Conservation (phyloP, 53 echinoderm and acorn worm genomes). For the Astropecten irregularis region DNA sequence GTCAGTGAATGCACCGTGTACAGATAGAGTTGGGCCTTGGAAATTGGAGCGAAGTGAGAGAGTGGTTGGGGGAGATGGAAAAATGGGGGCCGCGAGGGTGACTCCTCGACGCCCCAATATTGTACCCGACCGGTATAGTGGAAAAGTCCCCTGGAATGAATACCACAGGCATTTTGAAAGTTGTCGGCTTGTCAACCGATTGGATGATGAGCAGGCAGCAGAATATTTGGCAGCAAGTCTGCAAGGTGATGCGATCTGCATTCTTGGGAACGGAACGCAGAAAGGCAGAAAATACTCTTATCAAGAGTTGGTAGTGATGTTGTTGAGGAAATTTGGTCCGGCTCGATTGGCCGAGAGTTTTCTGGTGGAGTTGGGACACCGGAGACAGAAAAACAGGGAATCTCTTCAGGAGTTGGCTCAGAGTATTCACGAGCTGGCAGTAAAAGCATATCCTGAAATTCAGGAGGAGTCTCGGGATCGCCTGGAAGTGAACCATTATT, state of each 20-base stretch:
- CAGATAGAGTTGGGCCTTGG: background rate
- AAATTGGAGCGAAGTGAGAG: background rate
- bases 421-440: background rate
- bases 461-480: background rate
- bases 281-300: background rate
- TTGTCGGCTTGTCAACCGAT: conserved; percentile 8
- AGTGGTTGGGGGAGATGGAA: background rate
- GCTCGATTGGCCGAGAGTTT: conserved; percentile 1
- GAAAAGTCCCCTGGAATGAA: conserved; percentile 34
- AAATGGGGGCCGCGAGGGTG: background rate
- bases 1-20: background rate
- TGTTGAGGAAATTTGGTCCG: conserved; percentile 1
- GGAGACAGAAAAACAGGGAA: background rate
- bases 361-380: conserved; percentile 22
- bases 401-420: conserved; percentile 31
- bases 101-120: conserved; percentile 13
- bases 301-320: background rate
- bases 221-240: conserved; percentile 16
- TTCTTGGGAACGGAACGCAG: background rate
- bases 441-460: conserved; percentile 30
- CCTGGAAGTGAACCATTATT: conserved; percentile 15
- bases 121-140: conserved; percentile 37
- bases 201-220: conserved; percentile 7
- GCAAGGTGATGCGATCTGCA: background rate
- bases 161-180: conserved; percentile 27